Base-by-base conservation (phyloP, 1,140 invertebrate species). In the Drosophila albomicans region DNA sequence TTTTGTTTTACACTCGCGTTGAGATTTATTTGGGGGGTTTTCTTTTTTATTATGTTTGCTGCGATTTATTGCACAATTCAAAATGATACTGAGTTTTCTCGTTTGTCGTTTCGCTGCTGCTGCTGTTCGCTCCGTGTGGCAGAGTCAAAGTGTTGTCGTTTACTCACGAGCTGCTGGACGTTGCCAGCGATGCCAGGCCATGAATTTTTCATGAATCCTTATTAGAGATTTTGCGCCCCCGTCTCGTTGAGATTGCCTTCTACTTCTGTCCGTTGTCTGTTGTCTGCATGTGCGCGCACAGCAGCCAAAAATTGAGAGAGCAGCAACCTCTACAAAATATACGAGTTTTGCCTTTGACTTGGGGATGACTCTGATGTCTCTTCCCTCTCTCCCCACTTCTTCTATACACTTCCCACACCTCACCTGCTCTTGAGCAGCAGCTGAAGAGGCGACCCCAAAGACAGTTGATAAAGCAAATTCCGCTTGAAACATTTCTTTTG, bases 161-260 rank as follows among this genome's bases (percentile, higher is more conserved):
- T 84, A 88, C 84, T 88, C 84, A 81, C 78, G 84, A 87, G 85
- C 80, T 78, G 82, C 73, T 70, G 79, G 80, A 68, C 78, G 85
- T 65, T 79, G 76, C 70, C 66, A 78, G 73, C 78, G 57, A 69
- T 82, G 84, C 76, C 69, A 88, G 70, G 80, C 80, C 71, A 88
- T 88, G 85, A 89, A 88, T 88, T 88, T 88, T 88, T 88, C 75
- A 88, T 89, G 68, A 79, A 78, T 88, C 77, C 78, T 84, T 89
- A 89, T 88, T 88, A 81, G 81, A 88, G 85, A 88, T 88, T 88
- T 88, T 84, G 35, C 71, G 84, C 84, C 70, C 69, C 81, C 81
- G 74, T 89, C 85, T 75, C 48, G 78, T 72, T 51, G 81, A 81
- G 85, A 88, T 85, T 81, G 67, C 84, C 46, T 62, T 46, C 20